phyloP scores from a whole-genome alignment of 1,140 invertebrate species.

The Drosophila hydei region DNA sequence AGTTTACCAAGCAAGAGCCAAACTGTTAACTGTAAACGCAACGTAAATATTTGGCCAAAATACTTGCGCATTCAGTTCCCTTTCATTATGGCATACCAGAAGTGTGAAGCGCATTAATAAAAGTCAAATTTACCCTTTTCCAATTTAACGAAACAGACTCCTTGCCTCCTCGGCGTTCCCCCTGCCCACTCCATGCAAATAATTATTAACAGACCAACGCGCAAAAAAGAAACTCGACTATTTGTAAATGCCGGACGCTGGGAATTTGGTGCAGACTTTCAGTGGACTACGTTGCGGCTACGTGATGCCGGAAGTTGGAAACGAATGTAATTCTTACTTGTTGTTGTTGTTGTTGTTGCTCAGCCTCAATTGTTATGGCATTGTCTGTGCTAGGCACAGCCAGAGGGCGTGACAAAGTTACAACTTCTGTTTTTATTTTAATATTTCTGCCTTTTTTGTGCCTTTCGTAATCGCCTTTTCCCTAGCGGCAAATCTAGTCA shows the following conservation, averaged over 20 bases:
- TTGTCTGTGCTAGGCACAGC: conserved; percentile 56
- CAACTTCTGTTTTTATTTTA: conserved; percentile 29
- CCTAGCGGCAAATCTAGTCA: conserved; percentile 10
- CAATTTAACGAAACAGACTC: no score
- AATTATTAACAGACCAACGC: conserved; percentile 51
- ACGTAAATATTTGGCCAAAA: not conserved
- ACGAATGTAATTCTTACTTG: conserved; percentile 66
- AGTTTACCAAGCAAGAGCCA: no score
- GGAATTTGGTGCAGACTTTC: conserved; percentile 47
- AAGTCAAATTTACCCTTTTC: conserved; percentile 25
- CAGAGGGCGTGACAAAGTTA: conserved; percentile 32
- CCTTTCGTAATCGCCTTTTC: conserved; percentile 28
- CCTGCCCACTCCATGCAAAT: not conserved
- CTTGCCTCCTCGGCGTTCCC: no score
- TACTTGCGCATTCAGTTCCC: not conserved
- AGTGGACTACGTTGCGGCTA: conserved; percentile 53
- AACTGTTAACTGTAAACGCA: no score
- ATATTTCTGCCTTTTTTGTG: conserved; percentile 15
- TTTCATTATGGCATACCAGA: conserved; percentile 17
- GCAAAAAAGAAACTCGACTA: conserved; percentile 6
- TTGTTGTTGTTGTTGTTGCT: conserved; percentile 18
- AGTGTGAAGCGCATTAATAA: conserved; percentile 23
- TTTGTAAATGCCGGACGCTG: conserved; percentile 55
- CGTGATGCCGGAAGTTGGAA: conserved; percentile 74
- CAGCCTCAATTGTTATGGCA: conserved; percentile 52